A percentile compares a stretch with the other conserved stretches of the same genome.
Conservation (phyloP, 2,888 invertebrate genomes). For the Apamea epomidion region DNA sequence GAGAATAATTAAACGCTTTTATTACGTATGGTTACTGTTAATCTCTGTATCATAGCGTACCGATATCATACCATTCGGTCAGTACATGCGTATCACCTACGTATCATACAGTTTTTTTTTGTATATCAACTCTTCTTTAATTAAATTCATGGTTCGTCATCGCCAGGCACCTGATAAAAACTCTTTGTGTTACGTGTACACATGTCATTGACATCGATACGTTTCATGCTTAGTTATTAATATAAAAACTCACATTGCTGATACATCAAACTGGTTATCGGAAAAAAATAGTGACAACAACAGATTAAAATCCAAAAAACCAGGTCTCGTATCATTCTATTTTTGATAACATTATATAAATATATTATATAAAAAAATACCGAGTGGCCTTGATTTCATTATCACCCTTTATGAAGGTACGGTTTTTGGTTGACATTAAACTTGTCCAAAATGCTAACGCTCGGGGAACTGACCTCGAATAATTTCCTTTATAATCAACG, state of each 20-base stretch:
- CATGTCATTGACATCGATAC: slow-evolving; percentile 66
- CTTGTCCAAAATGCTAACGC: slow-evolving; percentile 2
- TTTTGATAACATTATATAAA: slow-evolving; percentile 5
- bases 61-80: background rate
- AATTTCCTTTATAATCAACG: slow-evolving; percentile 32
- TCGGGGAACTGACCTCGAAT: slow-evolving; percentile 7
- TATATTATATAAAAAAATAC: slow-evolving; percentile 9
- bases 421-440: slow-evolving; percentile 14
- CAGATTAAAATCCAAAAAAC: slow-evolving; percentile 7
- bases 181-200: slow-evolving; percentile 46
- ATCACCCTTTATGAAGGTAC: background rate
- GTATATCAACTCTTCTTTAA: slow-evolving; percentile 11
- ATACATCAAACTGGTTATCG: slow-evolving; percentile 54
- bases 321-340: background rate
- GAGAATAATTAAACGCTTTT: background rate
- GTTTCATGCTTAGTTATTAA: slow-evolving; percentile 48
- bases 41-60: background rate
- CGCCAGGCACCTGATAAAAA: slow-evolving; percentile 53
- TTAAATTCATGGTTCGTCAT: slow-evolving; percentile 42
- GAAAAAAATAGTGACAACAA: slow-evolving; percentile 21
- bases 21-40: no score
- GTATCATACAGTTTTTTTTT: slow-evolving; percentile 10
- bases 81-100: background rate
- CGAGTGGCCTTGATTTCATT: background rate
- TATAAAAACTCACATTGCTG: slow-evolving; percentile 48